Conservation (phyloP, 2,888 invertebrate genomes). For the Bombyx huttoni region DNA sequence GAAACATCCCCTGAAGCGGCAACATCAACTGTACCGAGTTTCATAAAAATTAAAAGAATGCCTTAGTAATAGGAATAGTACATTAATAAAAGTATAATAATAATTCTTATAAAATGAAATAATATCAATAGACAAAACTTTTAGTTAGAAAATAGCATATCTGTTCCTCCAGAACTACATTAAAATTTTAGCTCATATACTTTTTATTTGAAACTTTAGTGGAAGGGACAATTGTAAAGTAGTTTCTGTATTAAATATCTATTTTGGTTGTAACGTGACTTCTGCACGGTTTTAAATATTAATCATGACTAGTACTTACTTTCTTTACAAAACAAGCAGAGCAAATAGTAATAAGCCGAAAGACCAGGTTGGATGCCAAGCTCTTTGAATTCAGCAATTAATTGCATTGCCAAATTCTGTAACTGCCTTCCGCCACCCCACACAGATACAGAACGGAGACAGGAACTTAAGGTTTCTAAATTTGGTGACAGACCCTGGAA, state of each 20-base stretch:
- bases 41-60: no score
- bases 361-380: constrained; percentile 82
- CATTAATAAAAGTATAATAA: no score
- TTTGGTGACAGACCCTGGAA: constrained; percentile 53
- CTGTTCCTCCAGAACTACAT: no score
- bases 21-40: no score
- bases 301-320: constrained; percentile 54
- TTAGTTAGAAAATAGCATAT: no score
- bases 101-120: no score
- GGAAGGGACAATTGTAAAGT: no score
- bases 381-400: constrained; percentile 54
- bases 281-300: not conserved
- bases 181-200: no score
- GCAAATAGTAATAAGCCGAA: constrained; percentile 80
- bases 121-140: no score
- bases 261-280: not conserved
- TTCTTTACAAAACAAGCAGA: constrained; percentile 80
- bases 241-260: not conserved
- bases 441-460: constrained; percentile 44
- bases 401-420: constrained; percentile 41
- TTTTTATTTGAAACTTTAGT: no score
- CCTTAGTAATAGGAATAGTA: no score
- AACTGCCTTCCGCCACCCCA: constrained; percentile 51
- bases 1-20: no score
- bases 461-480: constrained; percentile 36